A percentile compares a stretch with the other conserved stretches of the same genome.
Conservation (phyloP, 2,797 vertebrate genomes). For the Bradypodion ventrale region DNA sequence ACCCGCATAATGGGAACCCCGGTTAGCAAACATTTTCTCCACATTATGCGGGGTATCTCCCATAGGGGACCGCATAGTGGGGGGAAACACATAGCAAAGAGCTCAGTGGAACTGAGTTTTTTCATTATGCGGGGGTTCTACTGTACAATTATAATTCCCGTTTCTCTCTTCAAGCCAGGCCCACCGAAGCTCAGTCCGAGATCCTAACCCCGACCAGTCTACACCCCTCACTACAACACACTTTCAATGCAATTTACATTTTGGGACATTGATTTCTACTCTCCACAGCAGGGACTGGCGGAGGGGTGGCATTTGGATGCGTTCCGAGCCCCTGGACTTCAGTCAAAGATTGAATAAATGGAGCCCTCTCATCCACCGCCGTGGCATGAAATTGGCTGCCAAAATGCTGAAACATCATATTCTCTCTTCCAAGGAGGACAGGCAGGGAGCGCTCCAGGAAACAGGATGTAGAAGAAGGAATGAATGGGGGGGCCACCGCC, state of each 20-base stretch:
- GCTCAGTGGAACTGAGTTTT: too few species aligned
- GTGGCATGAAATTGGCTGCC: conserved; percentile 54
- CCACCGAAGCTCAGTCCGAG: background rate
- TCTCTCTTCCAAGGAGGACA: conserved; percentile 52
- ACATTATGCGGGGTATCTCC: too few species aligned
- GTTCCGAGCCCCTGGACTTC: conserved; percentile 50
- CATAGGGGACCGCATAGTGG: too few species aligned
- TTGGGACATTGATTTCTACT: accelerated
- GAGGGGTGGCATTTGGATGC: conserved; percentile 34
- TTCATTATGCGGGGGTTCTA: too few species aligned
- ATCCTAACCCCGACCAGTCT: background rate
- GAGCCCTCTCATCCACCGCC: conserved; percentile 33
- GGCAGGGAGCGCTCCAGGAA: conserved; percentile 58
- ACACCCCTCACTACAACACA: background rate
- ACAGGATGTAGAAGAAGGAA: conserved; percentile 33
- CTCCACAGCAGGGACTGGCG: conserved; percentile 34
- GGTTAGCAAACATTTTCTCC: too few species aligned
- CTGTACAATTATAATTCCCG: too few species aligned
- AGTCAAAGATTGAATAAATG: conserved; percentile 53
- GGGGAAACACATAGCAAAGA: too few species aligned
- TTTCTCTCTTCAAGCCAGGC: background rate
- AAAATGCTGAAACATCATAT: conserved; percentile 60
- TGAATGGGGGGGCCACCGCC: too few species aligned
- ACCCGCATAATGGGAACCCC: too few species aligned
- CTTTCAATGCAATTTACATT: conserved; percentile 22